phyloP scores from a whole-genome alignment of 2,113 vertebrate genomes.

The Carlito syrichta region DNA sequence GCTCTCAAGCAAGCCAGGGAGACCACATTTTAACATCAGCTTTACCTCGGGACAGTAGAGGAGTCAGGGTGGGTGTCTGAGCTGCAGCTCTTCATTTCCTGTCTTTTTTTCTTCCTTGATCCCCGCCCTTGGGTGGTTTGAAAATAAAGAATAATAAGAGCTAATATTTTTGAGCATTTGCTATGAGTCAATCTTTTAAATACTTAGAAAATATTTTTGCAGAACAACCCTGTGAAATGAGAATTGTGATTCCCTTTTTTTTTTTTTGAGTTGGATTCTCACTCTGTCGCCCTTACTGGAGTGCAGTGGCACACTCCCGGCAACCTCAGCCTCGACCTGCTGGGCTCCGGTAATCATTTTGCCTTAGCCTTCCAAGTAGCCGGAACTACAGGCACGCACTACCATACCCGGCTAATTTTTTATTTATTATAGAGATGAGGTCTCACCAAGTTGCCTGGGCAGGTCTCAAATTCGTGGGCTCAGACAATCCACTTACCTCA shows the following conservation, averaged over 20 bases:
- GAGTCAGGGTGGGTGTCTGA: not conserved
- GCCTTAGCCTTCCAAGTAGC: too few species aligned
- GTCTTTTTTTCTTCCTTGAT: not conserved
- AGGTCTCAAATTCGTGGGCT: too few species aligned
- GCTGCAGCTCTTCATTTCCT: not conserved
- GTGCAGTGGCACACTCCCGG: too few species aligned
- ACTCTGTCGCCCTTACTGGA: too few species aligned
- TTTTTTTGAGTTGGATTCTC: too few species aligned
- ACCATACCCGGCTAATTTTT: too few species aligned
- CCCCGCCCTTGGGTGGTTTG: not conserved
- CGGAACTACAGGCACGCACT: too few species aligned
- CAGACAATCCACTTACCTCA: too few species aligned
- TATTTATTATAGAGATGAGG: too few species aligned
- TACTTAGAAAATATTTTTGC: not conserved
- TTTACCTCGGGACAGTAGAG: not conserved
- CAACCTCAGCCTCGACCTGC: too few species aligned
- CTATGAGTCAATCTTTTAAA: not conserved
- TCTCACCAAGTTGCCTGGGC: too few species aligned
- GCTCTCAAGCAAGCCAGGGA: not conserved
- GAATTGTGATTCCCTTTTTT: not conserved
- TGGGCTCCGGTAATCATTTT: too few species aligned
- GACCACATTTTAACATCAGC: not conserved
- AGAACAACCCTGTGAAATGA: not conserved
- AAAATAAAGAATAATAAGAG: not conserved
- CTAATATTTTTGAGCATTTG: constrained; percentile 12